Conservation (phyloP, 1,140 invertebrate species). For the Brachionus calyciflorus region DNA sequence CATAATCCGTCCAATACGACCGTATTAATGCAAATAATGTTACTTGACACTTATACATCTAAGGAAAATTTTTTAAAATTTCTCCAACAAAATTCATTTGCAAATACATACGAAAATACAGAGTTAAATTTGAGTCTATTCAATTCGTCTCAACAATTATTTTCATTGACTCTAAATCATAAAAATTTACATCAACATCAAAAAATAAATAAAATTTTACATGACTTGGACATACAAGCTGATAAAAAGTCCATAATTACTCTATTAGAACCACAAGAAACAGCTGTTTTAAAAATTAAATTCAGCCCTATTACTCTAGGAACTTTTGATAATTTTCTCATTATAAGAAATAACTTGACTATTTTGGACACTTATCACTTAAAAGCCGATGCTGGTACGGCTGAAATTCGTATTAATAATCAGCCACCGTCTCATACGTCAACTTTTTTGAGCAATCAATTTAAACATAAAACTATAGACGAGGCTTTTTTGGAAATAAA, state of each 20-base stretch:
- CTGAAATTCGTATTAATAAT: background rate
- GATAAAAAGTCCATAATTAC: background rate
- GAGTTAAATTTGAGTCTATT: background rate
- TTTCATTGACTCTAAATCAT: background rate
- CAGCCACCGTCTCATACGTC: background rate
- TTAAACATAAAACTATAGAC: background rate
- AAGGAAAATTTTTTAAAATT: background rate
- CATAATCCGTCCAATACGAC: conserved; percentile 12
- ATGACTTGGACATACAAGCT: background rate
- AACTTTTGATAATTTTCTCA: conserved; percentile 12
- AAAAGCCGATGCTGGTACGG: conserved; percentile 13
- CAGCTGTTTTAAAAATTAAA: background rate
- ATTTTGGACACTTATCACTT: conserved; percentile 13
- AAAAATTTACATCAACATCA: background rate
- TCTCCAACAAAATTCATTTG: background rate
- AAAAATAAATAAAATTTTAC: background rate
- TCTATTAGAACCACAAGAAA: background rate
- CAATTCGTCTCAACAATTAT: background rate
- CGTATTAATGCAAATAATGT: conserved; percentile 13
- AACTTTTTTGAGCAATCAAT: conserved; percentile 10
- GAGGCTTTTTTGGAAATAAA: background rate
- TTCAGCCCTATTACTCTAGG: conserved; percentile 6
- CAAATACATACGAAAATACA: background rate
- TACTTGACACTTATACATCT: background rate
- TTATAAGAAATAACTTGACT: conserved; percentile 31